Conservation (phyloP, 2,113 vertebrate species). For the Myotis davidii region DNA sequence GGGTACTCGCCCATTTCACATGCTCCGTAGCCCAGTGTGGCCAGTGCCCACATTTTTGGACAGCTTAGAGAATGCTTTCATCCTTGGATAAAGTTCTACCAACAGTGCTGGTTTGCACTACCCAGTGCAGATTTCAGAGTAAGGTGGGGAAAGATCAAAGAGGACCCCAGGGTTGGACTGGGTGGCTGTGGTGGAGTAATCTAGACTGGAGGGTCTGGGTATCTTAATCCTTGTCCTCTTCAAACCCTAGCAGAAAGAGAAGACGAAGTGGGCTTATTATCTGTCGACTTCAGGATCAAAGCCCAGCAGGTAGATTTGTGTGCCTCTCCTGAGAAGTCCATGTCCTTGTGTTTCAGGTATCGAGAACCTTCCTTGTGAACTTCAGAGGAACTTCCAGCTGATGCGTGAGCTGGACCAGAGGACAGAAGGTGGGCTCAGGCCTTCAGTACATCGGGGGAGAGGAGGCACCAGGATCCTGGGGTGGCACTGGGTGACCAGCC, state of each 20-base stretch:
- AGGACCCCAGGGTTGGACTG: neutral
- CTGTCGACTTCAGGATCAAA: neutral
- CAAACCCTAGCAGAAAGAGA: neutral
- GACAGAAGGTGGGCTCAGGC: conserved; percentile 91
- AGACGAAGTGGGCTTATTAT: neutral
- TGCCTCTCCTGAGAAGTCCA: neutral
- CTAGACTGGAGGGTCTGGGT: neutral
- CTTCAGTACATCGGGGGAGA: neutral
- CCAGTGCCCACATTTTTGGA: neutral
- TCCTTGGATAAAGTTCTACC: neutral
- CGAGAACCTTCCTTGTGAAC: conserved; percentile 96
- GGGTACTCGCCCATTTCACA: neutral
- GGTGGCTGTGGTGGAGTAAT: neutral
- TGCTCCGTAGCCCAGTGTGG: neutral
- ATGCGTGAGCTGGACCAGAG: conserved; percentile 97
- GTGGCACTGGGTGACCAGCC: neutral
- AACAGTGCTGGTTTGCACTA: rapidly evolving
- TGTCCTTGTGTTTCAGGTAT: conserved; percentile 87
- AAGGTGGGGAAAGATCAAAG: neutral
- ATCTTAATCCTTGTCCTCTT: neutral
- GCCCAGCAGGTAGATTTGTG: neutral
- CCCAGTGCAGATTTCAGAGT: rapidly evolving
- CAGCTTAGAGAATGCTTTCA: rapidly evolving
- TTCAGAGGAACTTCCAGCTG: conserved; percentile 97
- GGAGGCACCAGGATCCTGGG: neutral